Evolutionary conservation across 2,113 vertebrate species (phyloP).

Genomic region (Onychostoma macrolepis): DNA sequence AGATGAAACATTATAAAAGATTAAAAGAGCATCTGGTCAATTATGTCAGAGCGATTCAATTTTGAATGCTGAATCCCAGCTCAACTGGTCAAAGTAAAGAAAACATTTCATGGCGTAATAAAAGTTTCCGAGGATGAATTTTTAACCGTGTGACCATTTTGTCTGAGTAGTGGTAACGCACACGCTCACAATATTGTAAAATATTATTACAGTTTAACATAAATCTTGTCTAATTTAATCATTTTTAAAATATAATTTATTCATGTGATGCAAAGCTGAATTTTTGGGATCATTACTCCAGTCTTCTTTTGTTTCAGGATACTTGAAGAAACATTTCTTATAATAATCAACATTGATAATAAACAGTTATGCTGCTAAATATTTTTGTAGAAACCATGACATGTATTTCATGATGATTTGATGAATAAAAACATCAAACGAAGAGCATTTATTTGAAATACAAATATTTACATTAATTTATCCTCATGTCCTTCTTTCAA

Average conservation of each 20-base stretch:
- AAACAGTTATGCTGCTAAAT: too few relatives aligned
- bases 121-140: not conserved
- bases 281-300: not conserved
- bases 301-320: not conserved
- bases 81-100: not conserved
- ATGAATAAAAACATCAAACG: too few relatives aligned
- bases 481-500: too few relatives aligned
- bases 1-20: conserved; percentile 38
- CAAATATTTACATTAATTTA: too few relatives aligned
- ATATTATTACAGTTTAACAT: not conserved
- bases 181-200: not conserved
- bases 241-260: not conserved
- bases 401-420: too few relatives aligned
- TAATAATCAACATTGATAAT: too few relatives aligned
- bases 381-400: too few relatives aligned
- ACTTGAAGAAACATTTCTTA: too few relatives aligned
- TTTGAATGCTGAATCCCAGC: not conserved
- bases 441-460: too few relatives aligned
- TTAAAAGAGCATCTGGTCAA: conserved; percentile 44
- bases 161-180: not conserved
- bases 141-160: not conserved
- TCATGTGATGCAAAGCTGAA: not conserved
- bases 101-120: not conserved
- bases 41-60: not conserved
- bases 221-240: not conserved